These are phyloP conservation scores for Eupithecia abbreviata DNA, from an alignment of 2,888 invertebrate species.

Conservation along the genomic window DNA sequence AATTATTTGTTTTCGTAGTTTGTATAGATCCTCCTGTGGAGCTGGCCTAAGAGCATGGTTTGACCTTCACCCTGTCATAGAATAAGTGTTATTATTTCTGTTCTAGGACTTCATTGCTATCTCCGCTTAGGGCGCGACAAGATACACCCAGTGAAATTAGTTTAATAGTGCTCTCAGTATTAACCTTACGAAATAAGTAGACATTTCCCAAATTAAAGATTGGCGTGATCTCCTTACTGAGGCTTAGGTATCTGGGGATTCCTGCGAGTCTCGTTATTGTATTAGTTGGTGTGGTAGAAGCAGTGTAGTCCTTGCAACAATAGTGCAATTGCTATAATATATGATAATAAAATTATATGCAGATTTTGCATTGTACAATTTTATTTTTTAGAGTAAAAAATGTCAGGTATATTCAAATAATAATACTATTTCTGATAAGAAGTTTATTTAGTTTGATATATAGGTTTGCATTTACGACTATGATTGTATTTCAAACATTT, in stretches of 20 bases:
- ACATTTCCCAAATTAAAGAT: slow-evolving; percentile 69
- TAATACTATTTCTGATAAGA: slow-evolving; percentile 78
- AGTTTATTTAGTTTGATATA: slow-evolving; percentile 75
- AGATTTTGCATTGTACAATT: slow-evolving; percentile 82
- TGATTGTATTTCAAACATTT: slow-evolving; percentile 57
- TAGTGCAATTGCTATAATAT: slow-evolving; percentile 81
- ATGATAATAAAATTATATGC: slow-evolving; percentile 76
- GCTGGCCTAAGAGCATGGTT: slow-evolving; percentile 70
- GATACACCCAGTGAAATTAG: slow-evolving; percentile 74
- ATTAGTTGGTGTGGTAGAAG: slow-evolving; percentile 72
- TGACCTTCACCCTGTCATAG: slow-evolving; percentile 63
- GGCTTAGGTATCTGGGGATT: slow-evolving; percentile 64
- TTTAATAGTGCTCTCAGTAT: slow-evolving; percentile 79
- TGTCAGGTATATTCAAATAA: slow-evolving; percentile 79
- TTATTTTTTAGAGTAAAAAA: slow-evolving; percentile 80
- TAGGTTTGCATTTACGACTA: slow-evolving; percentile 70
- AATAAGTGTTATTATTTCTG: slow-evolving; percentile 63
- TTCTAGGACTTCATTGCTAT: slow-evolving; percentile 67
- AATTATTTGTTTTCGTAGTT: slow-evolving; percentile 57
- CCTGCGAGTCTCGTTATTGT: slow-evolving; percentile 63
- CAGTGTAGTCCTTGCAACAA: slow-evolving; percentile 82
- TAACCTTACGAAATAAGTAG: slow-evolving; percentile 72
- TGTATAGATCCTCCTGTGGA: slow-evolving; percentile 58
- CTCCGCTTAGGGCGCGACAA: slow-evolving; percentile 56
- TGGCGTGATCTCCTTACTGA: slow-evolving; percentile 73